A percentile compares a stretch with the other conserved stretches of the same genome.
These are phyloP conservation scores for Schizaphis graminum DNA, from an alignment of 2,888 invertebrate species.

Conservation along the genomic window DNA sequence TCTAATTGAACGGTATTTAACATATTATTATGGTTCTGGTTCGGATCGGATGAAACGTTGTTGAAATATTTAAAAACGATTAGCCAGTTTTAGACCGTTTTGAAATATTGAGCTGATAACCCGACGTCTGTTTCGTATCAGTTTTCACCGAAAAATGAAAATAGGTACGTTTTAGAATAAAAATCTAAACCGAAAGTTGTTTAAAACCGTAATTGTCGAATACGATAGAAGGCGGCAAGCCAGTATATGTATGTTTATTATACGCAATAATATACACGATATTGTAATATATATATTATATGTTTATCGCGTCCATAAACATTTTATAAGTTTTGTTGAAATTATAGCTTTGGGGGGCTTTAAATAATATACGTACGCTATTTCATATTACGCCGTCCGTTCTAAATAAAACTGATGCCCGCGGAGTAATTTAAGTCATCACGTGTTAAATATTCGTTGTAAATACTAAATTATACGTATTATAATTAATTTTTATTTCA, in stretches of 20 bases:
- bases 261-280: background rate
- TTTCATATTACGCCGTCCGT: background rate
- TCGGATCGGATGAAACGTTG: background rate
- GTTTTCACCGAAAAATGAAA: background rate
- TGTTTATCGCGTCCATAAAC: background rate
- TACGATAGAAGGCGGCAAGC: background rate
- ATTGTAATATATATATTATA: background rate
- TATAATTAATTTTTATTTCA: background rate
- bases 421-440: background rate
- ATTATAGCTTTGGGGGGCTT: conserved; percentile 2
- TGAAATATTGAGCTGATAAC: background rate
- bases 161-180: background rate
- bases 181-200: background rate
- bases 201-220: background rate
- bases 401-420: background rate
- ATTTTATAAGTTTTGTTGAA: background rate
- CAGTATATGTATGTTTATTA: background rate
- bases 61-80: conserved; percentile 3
- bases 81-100: background rate
- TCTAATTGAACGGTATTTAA: background rate
- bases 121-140: background rate
- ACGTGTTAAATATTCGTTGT: background rate
- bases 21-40: conserved; percentile 15
- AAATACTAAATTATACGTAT: background rate
- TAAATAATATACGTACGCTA: background rate